These are phyloP conservation scores for Acronicta leporina DNA, from an alignment of 2,888 invertebrate genomes.

Conservation along the genomic window DNA sequence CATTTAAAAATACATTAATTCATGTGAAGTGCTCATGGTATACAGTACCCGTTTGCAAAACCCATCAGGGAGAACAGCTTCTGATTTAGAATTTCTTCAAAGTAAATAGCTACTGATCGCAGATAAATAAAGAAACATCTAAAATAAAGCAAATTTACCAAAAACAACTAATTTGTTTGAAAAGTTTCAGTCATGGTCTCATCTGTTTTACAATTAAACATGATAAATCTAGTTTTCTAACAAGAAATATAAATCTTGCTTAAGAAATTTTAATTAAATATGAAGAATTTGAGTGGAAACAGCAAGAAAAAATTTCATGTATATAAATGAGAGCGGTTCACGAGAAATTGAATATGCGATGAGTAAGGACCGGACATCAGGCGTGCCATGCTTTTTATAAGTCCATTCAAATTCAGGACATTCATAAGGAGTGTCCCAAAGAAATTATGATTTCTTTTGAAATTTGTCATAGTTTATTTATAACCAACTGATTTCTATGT, in stretches of 20 bases:
- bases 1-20: too few relatives aligned
- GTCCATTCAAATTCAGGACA: constrained; percentile 48
- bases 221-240: constrained; percentile 45
- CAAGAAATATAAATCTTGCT: constrained; percentile 34
- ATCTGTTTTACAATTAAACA: constrained; percentile 31
- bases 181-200: constrained; percentile 23
- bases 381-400: constrained; percentile 43
- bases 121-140: background rate
- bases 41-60: too few relatives aligned
- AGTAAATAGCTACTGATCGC: background rate
- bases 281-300: constrained; percentile 39
- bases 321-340: constrained; percentile 57
- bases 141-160: background rate
- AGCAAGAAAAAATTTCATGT: constrained; percentile 52
- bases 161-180: constrained; percentile 20
- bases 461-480: constrained; percentile 9
- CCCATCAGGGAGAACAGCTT: background rate
- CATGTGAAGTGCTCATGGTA: too few relatives aligned
- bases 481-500: background rate
- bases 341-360: constrained; percentile 58
- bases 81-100: background rate
- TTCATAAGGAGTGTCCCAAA: constrained; percentile 35
- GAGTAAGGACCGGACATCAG: constrained; percentile 49
- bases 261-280: constrained; percentile 51
- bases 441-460: constrained; percentile 36